These are phyloP conservation scores for Aspidapion aeneum DNA, from an alignment of 2,888 invertebrate genomes.

Conservation along the genomic window DNA sequence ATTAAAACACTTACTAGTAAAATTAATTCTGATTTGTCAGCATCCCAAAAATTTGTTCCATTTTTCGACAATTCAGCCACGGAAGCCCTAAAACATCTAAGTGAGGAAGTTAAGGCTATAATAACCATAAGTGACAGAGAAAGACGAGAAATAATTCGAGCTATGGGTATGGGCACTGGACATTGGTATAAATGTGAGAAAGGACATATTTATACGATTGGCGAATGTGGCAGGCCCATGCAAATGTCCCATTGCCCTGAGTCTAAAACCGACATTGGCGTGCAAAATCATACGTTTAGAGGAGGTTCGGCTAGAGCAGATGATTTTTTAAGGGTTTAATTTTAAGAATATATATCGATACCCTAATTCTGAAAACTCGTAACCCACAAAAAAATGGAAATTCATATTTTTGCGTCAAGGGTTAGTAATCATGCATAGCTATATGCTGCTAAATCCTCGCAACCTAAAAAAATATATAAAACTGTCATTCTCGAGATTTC, in stretches of 20 bases:
- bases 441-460: too few relatives aligned
- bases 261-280: conserved; percentile 57
- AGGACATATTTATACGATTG: conserved; percentile 64
- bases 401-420: too few relatives aligned
- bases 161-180: conserved; percentile 55
- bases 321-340: too few relatives aligned
- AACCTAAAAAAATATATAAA: too few relatives aligned
- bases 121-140: conserved; percentile 20
- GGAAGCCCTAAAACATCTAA: background rate
- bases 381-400: too few relatives aligned
- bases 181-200: conserved; percentile 72
- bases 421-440: too few relatives aligned
- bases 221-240: conserved; percentile 65
- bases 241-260: conserved; percentile 48
- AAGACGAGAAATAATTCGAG: conserved; percentile 51
- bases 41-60: background rate
- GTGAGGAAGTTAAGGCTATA: background rate
- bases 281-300: conserved; percentile 51
- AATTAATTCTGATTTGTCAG: background rate
- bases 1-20: too few relatives aligned
- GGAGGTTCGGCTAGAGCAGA: too few relatives aligned
- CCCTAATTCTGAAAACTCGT: too few relatives aligned
- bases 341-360: too few relatives aligned
- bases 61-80: background rate
- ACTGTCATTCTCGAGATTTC: too few relatives aligned